phyloP scores from a whole-genome alignment of 2,113 vertebrate genomes.

The Falcunculus frontatus region DNA sequence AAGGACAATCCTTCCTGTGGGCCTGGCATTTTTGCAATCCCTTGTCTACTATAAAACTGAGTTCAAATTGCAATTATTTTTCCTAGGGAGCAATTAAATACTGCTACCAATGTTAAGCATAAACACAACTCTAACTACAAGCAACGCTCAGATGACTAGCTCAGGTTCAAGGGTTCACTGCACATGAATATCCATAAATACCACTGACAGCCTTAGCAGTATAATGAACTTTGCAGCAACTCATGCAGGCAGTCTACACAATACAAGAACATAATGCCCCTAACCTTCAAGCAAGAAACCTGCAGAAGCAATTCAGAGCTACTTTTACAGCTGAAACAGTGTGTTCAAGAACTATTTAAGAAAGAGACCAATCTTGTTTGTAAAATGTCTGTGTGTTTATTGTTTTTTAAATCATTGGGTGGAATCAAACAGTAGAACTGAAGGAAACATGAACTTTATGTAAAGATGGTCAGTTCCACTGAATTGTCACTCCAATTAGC shows the following conservation, averaged over 20 bases:
- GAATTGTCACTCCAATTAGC: constrained; percentile 2
- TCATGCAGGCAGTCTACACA: constrained; percentile 67
- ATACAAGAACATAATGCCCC: constrained; percentile 50
- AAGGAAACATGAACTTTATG: not conserved
- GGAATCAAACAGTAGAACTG: not conserved
- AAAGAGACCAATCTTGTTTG: not conserved
- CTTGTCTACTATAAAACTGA: not conserved
- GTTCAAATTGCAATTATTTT: constrained; percentile 59
- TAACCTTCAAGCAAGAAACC: constrained; percentile 39
- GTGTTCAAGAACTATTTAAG: not conserved
- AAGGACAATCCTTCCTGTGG: not conserved
- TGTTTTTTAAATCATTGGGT: not conserved
- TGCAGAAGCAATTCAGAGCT: constrained; percentile 31
- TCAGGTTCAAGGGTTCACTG: constrained; percentile 79
- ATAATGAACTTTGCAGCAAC: constrained; percentile 72
- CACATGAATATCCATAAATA: constrained; percentile 74
- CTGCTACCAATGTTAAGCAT: constrained; percentile 61
- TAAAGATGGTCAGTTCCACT: not conserved
- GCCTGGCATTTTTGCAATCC: not conserved
- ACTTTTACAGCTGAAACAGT: not conserved
- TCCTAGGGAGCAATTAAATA: constrained; percentile 67
- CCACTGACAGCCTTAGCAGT: constrained; percentile 64
- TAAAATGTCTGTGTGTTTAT: not conserved
- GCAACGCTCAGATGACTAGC: constrained; percentile 68
- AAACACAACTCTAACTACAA: constrained; percentile 65